Conservation (phyloP, 2,888 invertebrate genomes). For the Acholoe squamosa region DNA sequence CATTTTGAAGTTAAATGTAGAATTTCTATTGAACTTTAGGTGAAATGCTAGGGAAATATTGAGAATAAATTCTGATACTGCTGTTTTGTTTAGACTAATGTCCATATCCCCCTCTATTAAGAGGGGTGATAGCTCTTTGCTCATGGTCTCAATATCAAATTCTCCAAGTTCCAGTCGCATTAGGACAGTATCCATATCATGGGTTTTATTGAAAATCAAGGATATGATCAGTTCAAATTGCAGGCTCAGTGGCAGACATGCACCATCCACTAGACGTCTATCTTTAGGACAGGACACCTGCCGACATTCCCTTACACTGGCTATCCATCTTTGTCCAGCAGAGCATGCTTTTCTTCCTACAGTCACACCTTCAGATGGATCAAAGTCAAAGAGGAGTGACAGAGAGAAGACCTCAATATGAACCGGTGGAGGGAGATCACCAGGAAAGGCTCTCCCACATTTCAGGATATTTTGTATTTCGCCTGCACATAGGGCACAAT, state of each 20-base stretch:
- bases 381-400: constrained; percentile 37
- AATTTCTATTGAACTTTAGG: not conserved
- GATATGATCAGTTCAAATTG: not conserved
- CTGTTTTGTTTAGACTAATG: not conserved
- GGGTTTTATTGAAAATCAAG: not conserved
- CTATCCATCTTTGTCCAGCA: not conserved
- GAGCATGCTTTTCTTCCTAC: not conserved
- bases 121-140: not conserved
- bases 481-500: constrained; percentile 43
- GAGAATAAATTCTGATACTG: not conserved
- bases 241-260: not conserved
- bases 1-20: constrained; percentile 4
- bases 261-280: not conserved
- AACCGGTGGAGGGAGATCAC: not conserved
- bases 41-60: not conserved
- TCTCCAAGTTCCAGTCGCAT: not conserved
- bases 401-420: not conserved
- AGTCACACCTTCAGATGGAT: constrained; percentile 7
- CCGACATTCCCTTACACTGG: not conserved
- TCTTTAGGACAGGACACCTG: constrained; percentile 22
- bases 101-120: not conserved
- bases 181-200: not conserved
- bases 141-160: not conserved
- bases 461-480: not conserved
- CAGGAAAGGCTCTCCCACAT: not conserved